Conservation (phyloP, 2,888 invertebrate genomes). For the Hyles lineata region DNA sequence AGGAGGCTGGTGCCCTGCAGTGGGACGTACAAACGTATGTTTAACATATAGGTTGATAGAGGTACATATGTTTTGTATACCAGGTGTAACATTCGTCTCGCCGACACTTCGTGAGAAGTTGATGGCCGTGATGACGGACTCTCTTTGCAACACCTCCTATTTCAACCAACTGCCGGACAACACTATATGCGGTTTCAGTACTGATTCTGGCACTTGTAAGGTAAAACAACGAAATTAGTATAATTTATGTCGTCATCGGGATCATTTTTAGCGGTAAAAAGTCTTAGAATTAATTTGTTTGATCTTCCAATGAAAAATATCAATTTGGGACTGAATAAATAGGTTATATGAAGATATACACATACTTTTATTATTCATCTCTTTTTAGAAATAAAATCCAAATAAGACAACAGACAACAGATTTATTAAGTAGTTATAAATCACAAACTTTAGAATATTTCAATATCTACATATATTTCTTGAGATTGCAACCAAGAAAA, state of each 20-base stretch:
- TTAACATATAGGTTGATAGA: background rate
- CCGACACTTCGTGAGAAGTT: constrained; percentile 74
- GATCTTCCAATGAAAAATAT: background rate
- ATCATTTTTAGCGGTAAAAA: no score
- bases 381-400: no score
- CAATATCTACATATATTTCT: no score
- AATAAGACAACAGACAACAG: no score
- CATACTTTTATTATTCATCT: no score
- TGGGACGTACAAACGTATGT: background rate
- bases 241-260: background rate
- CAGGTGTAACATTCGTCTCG: constrained; percentile 74
- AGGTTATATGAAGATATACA: no score
- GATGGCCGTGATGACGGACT: constrained; percentile 72
- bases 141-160: constrained; percentile 65
- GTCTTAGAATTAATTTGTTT: no score
- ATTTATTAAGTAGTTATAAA: no score
- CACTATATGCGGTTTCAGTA: constrained; percentile 62
- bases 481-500: no score
- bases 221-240: constrained; percentile 44
- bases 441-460: no score
- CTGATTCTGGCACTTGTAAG: constrained; percentile 72
- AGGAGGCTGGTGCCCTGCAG: no score
- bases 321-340: background rate
- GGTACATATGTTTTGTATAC: background rate
- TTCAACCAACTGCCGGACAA: constrained; percentile 61